Conservation (phyloP, 2,797 vertebrate genomes). For the Scleropages formosus region DNA sequence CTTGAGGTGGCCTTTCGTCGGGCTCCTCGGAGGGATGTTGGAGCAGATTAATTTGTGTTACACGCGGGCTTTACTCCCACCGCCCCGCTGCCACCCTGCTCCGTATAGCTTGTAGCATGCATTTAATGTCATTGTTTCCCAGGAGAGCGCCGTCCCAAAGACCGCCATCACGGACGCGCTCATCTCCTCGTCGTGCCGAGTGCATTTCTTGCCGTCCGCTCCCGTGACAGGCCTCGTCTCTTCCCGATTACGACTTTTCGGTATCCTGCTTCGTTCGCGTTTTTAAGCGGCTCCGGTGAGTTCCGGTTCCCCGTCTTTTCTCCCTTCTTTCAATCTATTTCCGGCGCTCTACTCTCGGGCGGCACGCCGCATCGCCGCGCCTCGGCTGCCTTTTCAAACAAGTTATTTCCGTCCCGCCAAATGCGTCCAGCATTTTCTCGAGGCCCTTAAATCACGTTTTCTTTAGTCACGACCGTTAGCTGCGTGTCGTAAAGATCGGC, state of each 20-base stretch:
- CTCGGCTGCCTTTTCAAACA: not conserved
- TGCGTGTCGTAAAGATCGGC: not conserved
- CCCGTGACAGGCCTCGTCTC: not conserved
- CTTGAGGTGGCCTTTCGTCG: constrained; percentile 19
- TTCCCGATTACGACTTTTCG: not conserved
- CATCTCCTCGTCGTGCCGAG: no score
- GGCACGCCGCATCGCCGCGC: not conserved
- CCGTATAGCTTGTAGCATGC: not conserved
- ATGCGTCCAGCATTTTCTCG: no score
- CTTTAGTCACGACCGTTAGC: no score
- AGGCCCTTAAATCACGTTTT: no score
- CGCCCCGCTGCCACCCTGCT: not conserved
- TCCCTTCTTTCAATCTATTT: constrained; percentile 10
- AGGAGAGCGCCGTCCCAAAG: not conserved
- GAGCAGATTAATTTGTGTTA: constrained; percentile 7
- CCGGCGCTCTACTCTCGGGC: not conserved
- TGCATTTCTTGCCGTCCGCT: no score
- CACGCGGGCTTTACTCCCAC: not conserved
- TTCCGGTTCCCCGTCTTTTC: constrained; percentile 9
- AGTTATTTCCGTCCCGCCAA: not conserved
- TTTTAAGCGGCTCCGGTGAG: not conserved
- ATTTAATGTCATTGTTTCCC: constrained; percentile 20
- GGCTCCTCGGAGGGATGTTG: not conserved
- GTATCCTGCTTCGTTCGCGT: not conserved
- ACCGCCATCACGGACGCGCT: no score